Percentiles rank a stretch among this genome's conserved stretches.
phyloP scores from a whole-genome alignment of 2,113 vertebrate species.

The Odontophorus gujanensis region DNA sequence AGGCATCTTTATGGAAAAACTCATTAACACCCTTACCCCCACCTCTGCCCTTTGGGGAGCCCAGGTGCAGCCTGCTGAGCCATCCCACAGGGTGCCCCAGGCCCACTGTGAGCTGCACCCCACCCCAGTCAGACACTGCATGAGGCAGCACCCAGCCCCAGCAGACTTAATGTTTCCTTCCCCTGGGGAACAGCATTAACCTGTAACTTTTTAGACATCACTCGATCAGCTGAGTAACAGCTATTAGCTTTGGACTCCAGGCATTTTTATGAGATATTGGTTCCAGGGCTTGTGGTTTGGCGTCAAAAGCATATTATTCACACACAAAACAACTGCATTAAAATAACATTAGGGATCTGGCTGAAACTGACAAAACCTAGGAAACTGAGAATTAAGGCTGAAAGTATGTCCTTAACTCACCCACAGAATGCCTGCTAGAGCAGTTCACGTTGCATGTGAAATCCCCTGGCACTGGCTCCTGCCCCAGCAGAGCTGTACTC shows the following conservation, averaged over 20 bases:
- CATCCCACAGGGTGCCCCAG: neutral
- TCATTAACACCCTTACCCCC: neutral
- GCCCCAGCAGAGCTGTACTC: neutral
- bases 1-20: neutral
- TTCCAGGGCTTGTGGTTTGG: slow-evolving; percentile 84
- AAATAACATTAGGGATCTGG: slow-evolving; percentile 82
- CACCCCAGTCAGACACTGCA: neutral
- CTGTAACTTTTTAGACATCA: slow-evolving; percentile 62
- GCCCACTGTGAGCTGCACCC: neutral
- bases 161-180: slow-evolving; percentile 13
- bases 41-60: fast-evolving
- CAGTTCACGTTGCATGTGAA: neutral
- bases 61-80: neutral
- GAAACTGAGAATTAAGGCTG: slow-evolving; percentile 71
- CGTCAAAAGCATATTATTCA: slow-evolving; percentile 77
- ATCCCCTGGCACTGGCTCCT: neutral
- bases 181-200: slow-evolving; percentile 23
- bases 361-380: slow-evolving; percentile 75
- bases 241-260: slow-evolving; percentile 78
- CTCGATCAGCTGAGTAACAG: slow-evolving; percentile 70
- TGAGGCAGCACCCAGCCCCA: neutral
- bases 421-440: neutral
- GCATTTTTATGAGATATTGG: slow-evolving; percentile 82
- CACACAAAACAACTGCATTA: slow-evolving; percentile 82
- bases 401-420: slow-evolving; percentile 78